These are phyloP conservation scores for Vulpes vulpes DNA, from an alignment of 2,113 vertebrate genomes.

Conservation along the genomic window DNA sequence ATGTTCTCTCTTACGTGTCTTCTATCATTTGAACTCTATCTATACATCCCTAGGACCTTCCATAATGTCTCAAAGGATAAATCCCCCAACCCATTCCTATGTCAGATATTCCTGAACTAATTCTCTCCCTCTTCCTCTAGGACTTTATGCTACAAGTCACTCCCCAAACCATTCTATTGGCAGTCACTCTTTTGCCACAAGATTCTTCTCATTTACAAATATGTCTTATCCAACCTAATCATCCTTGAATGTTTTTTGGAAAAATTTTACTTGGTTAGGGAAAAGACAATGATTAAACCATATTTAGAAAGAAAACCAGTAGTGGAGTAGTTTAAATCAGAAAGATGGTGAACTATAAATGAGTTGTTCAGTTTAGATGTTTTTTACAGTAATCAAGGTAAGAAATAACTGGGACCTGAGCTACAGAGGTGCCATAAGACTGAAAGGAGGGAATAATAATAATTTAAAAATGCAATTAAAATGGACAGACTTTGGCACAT, in stretches of 20 bases:
- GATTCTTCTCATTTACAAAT: background rate
- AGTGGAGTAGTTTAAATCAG: background rate
- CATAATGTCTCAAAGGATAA: background rate
- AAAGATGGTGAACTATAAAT: background rate
- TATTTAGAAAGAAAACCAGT: conserved; percentile 19
- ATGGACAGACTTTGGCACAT: background rate
- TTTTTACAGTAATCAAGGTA: background rate
- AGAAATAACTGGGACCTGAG: background rate
- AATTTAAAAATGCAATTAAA: background rate
- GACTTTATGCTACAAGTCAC: background rate
- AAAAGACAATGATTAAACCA: background rate
- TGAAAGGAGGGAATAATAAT: background rate
- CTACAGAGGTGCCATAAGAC: background rate
- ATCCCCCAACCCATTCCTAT: background rate
- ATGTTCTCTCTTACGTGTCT: background rate
- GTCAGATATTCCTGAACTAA: background rate
- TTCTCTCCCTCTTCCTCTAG: background rate
- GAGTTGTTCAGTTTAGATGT: background rate
- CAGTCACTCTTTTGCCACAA: background rate
- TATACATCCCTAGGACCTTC: background rate
- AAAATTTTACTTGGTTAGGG: background rate
- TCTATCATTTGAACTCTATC: background rate
- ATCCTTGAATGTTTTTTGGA: background rate
- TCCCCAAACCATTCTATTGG: background rate
- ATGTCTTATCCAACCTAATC: background rate